Conservation (phyloP, 2,888 invertebrate species). For the Schizaphis graminum region DNA sequence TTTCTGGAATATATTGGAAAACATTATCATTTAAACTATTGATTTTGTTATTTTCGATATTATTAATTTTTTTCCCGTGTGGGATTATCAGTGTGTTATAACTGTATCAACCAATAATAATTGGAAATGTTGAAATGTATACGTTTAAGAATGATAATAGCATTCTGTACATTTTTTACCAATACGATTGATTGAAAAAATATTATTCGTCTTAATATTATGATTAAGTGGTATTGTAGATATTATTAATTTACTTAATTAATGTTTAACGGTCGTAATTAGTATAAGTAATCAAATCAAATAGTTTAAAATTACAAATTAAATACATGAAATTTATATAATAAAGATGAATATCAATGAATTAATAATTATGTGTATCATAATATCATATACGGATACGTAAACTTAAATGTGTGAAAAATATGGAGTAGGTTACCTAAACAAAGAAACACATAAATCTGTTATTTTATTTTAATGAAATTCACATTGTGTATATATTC, state of each 20-base stretch:
- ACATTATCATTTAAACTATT: not conserved
- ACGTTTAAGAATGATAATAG: not conserved
- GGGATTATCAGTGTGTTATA: not conserved
- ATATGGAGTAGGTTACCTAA: not conserved
- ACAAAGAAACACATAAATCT: not conserved
- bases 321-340: not conserved
- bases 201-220: not conserved
- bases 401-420: not conserved
- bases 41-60: not conserved
- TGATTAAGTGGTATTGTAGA: not conserved
- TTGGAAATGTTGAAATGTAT: not conserved
- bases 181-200: not conserved
- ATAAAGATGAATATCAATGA: not conserved
- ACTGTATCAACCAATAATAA: not conserved
- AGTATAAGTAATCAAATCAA: not conserved
- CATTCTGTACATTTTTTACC: not conserved
- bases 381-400: not conserved
- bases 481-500: not conserved
- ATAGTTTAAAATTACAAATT: not conserved
- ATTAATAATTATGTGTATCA: not conserved
- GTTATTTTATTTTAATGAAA: not conserved
- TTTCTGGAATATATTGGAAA: not conserved
- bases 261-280: not conserved
- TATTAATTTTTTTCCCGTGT: not conserved
- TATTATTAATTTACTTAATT: not conserved